Evolutionary conservation across 2,888 invertebrate species (phyloP).

Genomic region (Drosophila melanosoma): DNA sequence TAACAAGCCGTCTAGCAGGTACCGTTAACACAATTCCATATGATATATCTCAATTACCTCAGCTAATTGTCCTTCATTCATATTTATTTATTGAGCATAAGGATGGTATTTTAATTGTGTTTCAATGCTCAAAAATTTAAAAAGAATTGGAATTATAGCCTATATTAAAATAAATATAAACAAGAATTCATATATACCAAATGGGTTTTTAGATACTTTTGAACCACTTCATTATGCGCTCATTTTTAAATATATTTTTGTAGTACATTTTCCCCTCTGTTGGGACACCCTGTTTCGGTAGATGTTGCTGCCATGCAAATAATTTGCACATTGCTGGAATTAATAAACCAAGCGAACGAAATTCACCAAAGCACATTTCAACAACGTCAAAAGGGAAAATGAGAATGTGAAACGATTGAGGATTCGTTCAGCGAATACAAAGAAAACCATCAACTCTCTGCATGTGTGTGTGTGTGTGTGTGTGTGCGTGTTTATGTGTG

Average conservation of each 20-base stretch:
- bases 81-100: neutral
- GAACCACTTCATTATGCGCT: neutral
- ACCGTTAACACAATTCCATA: neutral
- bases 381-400: constrained; percentile 9
- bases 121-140: neutral
- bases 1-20: neutral
- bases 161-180: neutral
- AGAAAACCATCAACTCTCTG: constrained; percentile 26
- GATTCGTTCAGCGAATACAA: constrained; percentile 18
- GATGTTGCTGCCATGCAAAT: constrained; percentile 46
- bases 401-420: constrained; percentile 20
- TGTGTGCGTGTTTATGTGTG: constrained; percentile 7
- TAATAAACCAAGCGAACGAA: constrained; percentile 66
- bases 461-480: constrained; percentile 8
- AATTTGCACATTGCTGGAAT: constrained; percentile 66
- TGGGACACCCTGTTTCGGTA: constrained; percentile 28
- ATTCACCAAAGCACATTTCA: constrained; percentile 52
- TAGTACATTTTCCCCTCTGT: neutral
- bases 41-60: neutral
- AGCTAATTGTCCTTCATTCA: neutral
- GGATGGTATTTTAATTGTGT: neutral
- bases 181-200: neutral
- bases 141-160: neutral
- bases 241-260: neutral
- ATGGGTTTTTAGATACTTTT: neutral